Evolutionary conservation across 2,888 invertebrate genomes (phyloP).

Genomic region (Lepidochitona cinerea): DNA sequence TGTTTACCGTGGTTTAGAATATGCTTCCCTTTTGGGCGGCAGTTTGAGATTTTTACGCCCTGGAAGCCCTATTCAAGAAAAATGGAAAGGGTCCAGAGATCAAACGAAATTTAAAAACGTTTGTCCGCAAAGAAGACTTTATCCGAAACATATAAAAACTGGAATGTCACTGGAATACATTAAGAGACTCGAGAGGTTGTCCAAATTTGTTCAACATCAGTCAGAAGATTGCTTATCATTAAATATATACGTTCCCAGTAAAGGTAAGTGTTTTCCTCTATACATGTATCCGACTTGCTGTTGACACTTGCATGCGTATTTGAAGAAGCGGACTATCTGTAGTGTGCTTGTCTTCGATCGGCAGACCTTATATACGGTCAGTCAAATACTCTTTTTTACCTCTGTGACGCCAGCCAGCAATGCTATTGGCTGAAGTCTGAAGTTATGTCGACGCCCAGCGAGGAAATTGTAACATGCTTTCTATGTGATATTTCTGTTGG

Average conservation of each 20-base stretch:
- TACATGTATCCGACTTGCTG: background rate
- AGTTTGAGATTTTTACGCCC: slow-evolving; percentile 94
- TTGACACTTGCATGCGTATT: no score
- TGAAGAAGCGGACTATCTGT: no score
- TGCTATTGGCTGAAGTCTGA: no score
- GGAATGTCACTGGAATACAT: slow-evolving; percentile 90
- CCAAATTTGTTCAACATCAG: slow-evolving; percentile 82
- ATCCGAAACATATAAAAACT: slow-evolving; percentile 78
- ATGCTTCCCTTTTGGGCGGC: slow-evolving; percentile 91
- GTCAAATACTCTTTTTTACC: no score
- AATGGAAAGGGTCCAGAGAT: slow-evolving; percentile 84
- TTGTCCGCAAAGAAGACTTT: slow-evolving; percentile 87
- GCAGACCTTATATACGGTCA: no score
- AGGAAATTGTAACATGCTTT: no score
- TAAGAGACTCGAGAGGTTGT: slow-evolving; percentile 86
- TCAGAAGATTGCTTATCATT: slow-evolving; percentile 97
- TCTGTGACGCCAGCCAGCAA: no score
- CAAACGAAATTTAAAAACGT: slow-evolving; percentile 80
- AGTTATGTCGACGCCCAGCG: no score
- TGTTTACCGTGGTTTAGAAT: slow-evolving; percentile 89
- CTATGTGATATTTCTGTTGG: no score
- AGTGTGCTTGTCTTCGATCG: no score
- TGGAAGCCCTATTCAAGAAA: slow-evolving; percentile 84
- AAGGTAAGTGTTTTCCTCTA: slow-evolving; percentile 78
- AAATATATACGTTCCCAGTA: slow-evolving; percentile 94